Evolutionary conservation across 2,797 vertebrate genomes (phyloP), one percentile per base, ranked within the genome.

Genomic region (Danionella dracula): DNA sequence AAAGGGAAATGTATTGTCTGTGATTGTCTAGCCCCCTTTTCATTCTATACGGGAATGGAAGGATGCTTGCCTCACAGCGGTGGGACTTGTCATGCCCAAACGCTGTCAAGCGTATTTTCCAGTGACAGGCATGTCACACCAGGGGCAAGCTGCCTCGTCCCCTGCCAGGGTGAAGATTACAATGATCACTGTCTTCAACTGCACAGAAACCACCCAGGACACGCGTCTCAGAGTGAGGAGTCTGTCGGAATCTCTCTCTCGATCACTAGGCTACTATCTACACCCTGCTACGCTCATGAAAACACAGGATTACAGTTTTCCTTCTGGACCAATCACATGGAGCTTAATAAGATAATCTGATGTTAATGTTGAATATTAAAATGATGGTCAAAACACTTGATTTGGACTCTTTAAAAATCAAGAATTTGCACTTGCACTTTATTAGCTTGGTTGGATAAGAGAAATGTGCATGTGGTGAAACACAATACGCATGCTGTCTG

Each of bases 81-180:
- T 72, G 82, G 80, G 79, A 87, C 83, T 84, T 87, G 85, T 87
- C 84, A 84, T 86, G 83, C 78, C 73, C 70, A 45, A 74, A 74
- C 68, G 64, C 83, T 82, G 84, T 86, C 85, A 88, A 83, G 79
- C 76, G 76, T 68, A 77, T 80, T 82, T 73, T 83, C 75, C 62
- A 62, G 74, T 83, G 83, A 86, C 87, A 89, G 83, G 71, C 76
- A 37, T 74, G 78, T 83, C 81, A 77, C 79, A 84, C 81, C 81
- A 81, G 71, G 73, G 79, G 79, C 81, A 82, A 82, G 82, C 78
- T 71, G 72, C 77, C 79, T 68, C 82, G 77, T 87, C 81, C 81
- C 68, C 79, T 50, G 72, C 78, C 67, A 72, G 55, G 76, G 78
- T 78, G 76, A 78, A 84, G 77, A 88, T 86, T 84, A 84, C 83